These are phyloP conservation scores for Trissolcus japonicus DNA, from an alignment of 2,888 invertebrate species.

Conservation along the genomic window DNA sequence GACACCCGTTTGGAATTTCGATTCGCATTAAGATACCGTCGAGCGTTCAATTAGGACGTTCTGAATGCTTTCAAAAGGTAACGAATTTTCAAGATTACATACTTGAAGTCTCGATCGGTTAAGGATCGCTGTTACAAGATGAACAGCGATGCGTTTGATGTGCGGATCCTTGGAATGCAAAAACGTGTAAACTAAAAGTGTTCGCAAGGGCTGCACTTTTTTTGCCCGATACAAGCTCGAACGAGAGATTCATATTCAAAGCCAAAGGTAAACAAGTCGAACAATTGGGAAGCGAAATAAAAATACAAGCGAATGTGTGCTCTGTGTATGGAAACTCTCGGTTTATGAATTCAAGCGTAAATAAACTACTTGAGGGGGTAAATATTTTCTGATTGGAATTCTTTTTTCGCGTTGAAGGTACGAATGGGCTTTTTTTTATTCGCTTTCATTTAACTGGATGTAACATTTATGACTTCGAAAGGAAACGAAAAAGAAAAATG, in stretches of 20 bases:
- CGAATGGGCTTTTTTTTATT: not conserved
- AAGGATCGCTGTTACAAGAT: conserved; percentile 13
- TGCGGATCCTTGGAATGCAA: conserved; percentile 12
- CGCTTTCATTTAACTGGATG: not conserved
- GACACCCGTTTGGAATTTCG: too few relatives aligned
- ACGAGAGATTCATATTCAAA: conserved; percentile 18
- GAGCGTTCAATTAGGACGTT: too few relatives aligned
- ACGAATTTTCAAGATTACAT: not conserved
- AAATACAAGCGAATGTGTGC: conserved; percentile 3
- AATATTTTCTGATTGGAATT: not conserved
- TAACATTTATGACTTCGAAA: not conserved
- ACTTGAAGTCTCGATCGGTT: conserved; percentile 3
- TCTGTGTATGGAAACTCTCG: not conserved
- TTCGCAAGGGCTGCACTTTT: not conserved
- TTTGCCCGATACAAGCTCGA: not conserved
- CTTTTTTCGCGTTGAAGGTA: too few relatives aligned
- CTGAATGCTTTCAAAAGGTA: too few relatives aligned
- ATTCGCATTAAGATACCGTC: too few relatives aligned
- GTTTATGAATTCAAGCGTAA: conserved; percentile 7
- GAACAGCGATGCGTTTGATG: conserved; percentile 6
- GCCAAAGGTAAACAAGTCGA: conserved; percentile 9
- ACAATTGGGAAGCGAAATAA: conserved; percentile 21
- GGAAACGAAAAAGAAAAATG: not conserved
- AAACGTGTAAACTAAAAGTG: conserved; percentile 12
- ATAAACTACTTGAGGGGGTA: not conserved